Evolutionary conservation across 2,797 vertebrate genomes (phyloP).

Genomic region (Micrastur ruficollis): DNA sequence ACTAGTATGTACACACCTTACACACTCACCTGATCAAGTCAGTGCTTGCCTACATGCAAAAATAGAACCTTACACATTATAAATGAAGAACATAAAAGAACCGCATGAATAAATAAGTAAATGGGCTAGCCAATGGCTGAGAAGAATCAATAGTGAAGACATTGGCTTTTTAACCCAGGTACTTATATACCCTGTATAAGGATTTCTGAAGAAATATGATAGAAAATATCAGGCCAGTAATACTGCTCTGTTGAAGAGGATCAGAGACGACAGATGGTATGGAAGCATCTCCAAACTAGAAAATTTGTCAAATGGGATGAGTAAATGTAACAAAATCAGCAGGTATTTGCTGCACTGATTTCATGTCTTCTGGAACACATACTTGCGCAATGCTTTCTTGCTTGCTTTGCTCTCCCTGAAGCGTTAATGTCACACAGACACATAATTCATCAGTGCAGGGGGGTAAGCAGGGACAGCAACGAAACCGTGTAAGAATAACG

Average conservation of each 20-base stretch:
- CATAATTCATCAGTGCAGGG: neutral
- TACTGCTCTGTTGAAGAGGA: neutral
- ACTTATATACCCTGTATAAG: neutral
- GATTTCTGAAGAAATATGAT: neutral
- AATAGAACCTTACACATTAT: neutral
- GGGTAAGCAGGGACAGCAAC: neutral
- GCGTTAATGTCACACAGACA: neutral
- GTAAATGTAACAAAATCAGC: neutral
- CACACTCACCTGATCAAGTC: neutral
- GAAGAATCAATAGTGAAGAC: neutral
- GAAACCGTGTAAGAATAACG: accelerated
- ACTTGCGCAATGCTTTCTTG: neutral
- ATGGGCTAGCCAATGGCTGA: neutral
- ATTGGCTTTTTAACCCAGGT: neutral
- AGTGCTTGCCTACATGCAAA: neutral
- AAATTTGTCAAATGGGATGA: neutral
- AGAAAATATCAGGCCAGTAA: neutral
- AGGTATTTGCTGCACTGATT: neutral
- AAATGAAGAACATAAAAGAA: neutral
- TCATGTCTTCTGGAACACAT: accelerated
- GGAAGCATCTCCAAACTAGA: neutral
- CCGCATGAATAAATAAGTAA: neutral
- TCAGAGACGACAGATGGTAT: neutral
- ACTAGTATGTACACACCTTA: neutral
- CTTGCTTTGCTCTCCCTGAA: neutral